phyloP scores from a whole-genome alignment of 2,888 invertebrate species.

The Tipula vernalis region DNA sequence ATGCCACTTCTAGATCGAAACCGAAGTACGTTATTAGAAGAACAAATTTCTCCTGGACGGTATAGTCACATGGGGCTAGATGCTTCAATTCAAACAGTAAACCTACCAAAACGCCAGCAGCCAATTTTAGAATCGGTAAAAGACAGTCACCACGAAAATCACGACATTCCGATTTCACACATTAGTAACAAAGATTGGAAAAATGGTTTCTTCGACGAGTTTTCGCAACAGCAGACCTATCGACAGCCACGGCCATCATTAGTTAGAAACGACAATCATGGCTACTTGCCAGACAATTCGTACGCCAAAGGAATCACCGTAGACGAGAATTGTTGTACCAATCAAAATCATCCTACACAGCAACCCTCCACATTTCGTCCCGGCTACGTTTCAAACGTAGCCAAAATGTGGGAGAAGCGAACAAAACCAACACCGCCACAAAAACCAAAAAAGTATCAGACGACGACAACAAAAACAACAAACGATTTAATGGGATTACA shows the following conservation, averaged over 20 bases:
- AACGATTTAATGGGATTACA: conserved; percentile 7
- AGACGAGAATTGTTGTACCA: not conserved
- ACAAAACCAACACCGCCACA: not conserved
- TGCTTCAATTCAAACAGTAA: conserved; percentile 16
- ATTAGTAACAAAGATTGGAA: not conserved
- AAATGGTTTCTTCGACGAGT: not conserved
- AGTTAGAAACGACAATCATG: not conserved
- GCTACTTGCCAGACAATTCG: not conserved
- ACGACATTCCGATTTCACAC: conserved; percentile 8
- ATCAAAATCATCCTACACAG: not conserved
- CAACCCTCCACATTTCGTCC: not conserved
- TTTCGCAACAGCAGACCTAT: not conserved
- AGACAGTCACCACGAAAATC: conserved; percentile 14
- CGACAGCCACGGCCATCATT: not conserved
- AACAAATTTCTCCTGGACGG: conserved; percentile 7
- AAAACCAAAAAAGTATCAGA: not conserved
- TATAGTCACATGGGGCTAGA: not conserved
- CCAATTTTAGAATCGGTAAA: conserved; percentile 19
- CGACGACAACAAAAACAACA: no score
- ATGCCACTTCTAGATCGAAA: not conserved
- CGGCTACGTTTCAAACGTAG: conserved; percentile 18
- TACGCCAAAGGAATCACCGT: not conserved
- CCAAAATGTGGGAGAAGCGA: conserved; percentile 18
- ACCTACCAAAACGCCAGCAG: conserved; percentile 16
- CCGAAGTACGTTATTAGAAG: not conserved